Percentiles rank a stretch among this genome's conserved stretches.
These are phyloP conservation scores for Macroglossus sobrinus DNA, from an alignment of 2,113 vertebrate genomes.

Conservation along the genomic window DNA sequence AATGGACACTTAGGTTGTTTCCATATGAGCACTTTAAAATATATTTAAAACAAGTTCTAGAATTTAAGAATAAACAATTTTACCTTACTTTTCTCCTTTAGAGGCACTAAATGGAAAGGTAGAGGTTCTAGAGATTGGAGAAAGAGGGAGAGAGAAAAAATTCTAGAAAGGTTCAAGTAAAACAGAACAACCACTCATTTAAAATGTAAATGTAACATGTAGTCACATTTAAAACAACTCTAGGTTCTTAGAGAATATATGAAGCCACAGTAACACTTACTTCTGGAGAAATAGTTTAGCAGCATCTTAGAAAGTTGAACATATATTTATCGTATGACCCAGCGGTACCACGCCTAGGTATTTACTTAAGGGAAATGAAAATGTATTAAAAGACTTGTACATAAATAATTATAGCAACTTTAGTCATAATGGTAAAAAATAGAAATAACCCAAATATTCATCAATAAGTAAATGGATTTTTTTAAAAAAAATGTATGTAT, in stretches of 20 bases:
- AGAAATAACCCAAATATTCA: not conserved
- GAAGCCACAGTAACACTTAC: not conserved
- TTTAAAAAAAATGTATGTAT: not conserved
- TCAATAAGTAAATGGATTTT: not conserved
- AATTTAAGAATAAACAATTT: constrained; percentile 3
- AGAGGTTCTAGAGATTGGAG: not conserved
- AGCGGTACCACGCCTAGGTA: not conserved
- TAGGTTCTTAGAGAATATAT: not conserved
- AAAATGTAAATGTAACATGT: not conserved
- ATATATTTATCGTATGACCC: not conserved
- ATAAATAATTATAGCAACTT: not conserved
- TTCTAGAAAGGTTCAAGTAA: not conserved
- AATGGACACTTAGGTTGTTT: not conserved
- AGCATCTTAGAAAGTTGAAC: not conserved
- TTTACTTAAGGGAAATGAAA: constrained; percentile 1
- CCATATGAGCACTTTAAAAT: not conserved
- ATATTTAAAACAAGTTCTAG: not conserved
- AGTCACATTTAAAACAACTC: not conserved
- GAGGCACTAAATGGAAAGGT: not conserved
- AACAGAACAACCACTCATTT: not conserved
- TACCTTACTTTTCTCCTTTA: constrained; percentile 1
- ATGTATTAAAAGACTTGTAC: not conserved
- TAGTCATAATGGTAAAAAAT: not conserved
- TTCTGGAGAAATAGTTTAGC: not conserved
- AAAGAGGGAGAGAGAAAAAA: not conserved